phyloP scores from a whole-genome alignment of 2,888 invertebrate genomes.

The Arge pagana region DNA sequence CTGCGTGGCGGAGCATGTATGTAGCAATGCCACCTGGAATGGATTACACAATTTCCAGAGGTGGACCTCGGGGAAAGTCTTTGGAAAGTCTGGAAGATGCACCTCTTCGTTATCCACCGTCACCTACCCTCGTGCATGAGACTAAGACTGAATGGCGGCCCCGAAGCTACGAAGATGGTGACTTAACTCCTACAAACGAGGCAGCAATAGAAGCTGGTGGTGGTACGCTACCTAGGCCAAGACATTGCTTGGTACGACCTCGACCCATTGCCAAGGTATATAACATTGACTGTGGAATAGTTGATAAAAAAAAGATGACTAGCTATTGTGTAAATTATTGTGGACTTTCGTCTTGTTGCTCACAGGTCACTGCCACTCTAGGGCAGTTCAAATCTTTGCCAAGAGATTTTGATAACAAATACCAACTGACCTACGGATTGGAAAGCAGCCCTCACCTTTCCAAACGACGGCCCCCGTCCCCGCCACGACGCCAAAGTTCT shows the following conservation, averaged over 20 bases:
- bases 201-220: slow-evolving; percentile 70
- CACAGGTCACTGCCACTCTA: slow-evolving; percentile 53
- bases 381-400: slow-evolving; percentile 62
- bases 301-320: slow-evolving; percentile 34
- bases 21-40: slow-evolving; percentile 49
- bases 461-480: slow-evolving; percentile 80
- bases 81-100: slow-evolving; percentile 84
- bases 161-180: slow-evolving; percentile 86
- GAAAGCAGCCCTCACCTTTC: slow-evolving; percentile 73
- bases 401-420: slow-evolving; percentile 61
- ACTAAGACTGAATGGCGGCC: slow-evolving; percentile 65
- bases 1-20: slow-evolving; percentile 55
- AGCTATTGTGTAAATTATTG: slow-evolving; percentile 27
- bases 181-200: slow-evolving; percentile 88
- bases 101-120: slow-evolving; percentile 53
- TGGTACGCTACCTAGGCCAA: slow-evolving; percentile 84
- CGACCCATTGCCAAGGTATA: slow-evolving; percentile 81
- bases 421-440: slow-evolving; percentile 58
- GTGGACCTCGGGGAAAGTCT: slow-evolving; percentile 83
- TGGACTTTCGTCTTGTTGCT: background rate
- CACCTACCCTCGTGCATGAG: slow-evolving; percentile 38
- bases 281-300: slow-evolving; percentile 19
- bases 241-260: slow-evolving; percentile 76
- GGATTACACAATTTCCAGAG: slow-evolving; percentile 51
- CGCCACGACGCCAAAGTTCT: slow-evolving; percentile 73